These are phyloP conservation scores for Holocentrus rufus DNA, from an alignment of 2,797 vertebrate species.

Conservation along the genomic window DNA sequence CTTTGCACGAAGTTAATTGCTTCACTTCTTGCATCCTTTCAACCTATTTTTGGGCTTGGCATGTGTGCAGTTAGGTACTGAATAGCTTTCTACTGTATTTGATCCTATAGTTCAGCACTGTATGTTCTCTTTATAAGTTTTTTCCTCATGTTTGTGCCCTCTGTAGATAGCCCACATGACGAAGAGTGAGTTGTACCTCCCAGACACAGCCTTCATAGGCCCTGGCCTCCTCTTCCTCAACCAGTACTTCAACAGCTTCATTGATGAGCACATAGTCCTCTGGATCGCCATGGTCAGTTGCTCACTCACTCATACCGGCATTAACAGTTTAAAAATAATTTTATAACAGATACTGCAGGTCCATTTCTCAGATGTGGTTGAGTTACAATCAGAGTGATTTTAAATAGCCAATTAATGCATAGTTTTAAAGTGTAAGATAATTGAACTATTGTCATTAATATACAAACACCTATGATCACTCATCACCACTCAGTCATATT, in stretches of 20 bases:
- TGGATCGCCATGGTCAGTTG: conserved; percentile 93
- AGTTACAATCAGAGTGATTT: too few species aligned
- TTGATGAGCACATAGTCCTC: conserved; percentile 93
- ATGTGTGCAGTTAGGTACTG: background rate
- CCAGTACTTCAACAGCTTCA: conserved; percentile 96
- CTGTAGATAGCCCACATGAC: conserved; percentile 96
- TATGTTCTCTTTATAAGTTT: background rate
- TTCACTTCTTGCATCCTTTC: too few species aligned
- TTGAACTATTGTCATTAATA: too few species aligned
- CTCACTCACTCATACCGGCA: too few species aligned
- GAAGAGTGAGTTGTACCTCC: conserved; percentile 93
- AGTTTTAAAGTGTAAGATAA: too few species aligned
- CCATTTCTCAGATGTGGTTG: too few species aligned
- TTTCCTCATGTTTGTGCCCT: background rate
- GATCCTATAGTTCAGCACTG: background rate
- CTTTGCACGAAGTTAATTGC: too few species aligned
- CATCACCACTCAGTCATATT: too few species aligned
- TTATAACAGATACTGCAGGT: too few species aligned
- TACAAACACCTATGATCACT: too few species aligned
- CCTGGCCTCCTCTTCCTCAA: conserved; percentile 96
- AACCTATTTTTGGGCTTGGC: background rate
- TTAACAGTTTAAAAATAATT: too few species aligned
- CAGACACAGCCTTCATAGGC: conserved; percentile 93
- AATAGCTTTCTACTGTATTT: background rate
- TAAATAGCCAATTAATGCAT: too few species aligned